Evolutionary conservation across 2,797 vertebrate genomes (phyloP), one percentile per base, ranked within the genome.

Genomic region (Phataginus tricuspis): DNA sequence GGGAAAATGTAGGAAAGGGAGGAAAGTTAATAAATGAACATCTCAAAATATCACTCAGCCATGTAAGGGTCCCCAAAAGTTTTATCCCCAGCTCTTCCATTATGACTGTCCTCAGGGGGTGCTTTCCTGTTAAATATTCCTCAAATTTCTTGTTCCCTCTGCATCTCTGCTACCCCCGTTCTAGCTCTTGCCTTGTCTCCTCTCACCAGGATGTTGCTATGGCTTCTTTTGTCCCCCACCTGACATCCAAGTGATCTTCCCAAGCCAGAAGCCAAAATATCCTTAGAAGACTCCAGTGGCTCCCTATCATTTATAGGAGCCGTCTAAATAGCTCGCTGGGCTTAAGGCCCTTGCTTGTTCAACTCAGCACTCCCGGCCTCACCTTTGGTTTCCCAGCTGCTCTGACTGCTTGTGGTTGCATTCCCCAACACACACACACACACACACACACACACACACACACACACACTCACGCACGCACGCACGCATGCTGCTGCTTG

Each of bases 401-500:
- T 45, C 80, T 55, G 23, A 69, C 45, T 55, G 42, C 72, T 71
- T 78, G 42, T 53, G 34, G 19, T 37, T 29, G 13, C 37, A 66
- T 55, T 78, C 15, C 49, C 51, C 59, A 39, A 53, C 1, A 49
- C 71, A 71, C 39, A 63, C 42, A 12, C 63, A 14, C 16, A 10
- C 7, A 0, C 1, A 0, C 12, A 39, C 16, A 10, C 14, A 1
- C 19, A n/a, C 12, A 2, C 19, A 7, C 49, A 19, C 2, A 4
- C 39, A 12, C 39, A 18, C 53, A 53, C 57, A 16, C n/a, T n/a
- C n/a, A n/a, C n/a, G n/a, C n/a, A n/a, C n/a, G n/a, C 82, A 13
- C 11, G 1, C 39, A 4, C 55, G 15, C 59, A 14, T 6, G 27
- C 59, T 2, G 31, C 51, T n/a, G 0, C 13, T 34, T 15, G 74